Evolutionary conservation across 1,140 invertebrate species (phyloP).

Genomic region (Laodelphax striatellus): DNA sequence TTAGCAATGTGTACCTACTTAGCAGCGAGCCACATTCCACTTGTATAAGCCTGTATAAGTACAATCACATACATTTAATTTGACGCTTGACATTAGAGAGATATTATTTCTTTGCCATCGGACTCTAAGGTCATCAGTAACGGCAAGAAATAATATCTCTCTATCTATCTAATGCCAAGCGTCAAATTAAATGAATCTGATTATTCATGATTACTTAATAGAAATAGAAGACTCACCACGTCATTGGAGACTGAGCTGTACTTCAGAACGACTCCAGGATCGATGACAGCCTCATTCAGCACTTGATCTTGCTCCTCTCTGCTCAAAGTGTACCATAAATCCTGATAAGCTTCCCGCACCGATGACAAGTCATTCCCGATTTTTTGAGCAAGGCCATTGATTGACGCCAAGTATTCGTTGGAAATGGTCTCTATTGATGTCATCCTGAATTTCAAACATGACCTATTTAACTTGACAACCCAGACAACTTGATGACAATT

Average conservation of each 20-base stretch:
- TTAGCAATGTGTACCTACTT: too few species aligned
- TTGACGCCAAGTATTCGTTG: constrained; percentile 54
- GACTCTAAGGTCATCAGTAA: too few species aligned
- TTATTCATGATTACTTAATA: background rate
- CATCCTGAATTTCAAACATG: background rate
- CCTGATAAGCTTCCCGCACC: constrained; percentile 53
- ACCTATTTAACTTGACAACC: too few species aligned
- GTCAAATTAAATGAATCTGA: too few species aligned
- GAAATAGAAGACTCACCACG: background rate
- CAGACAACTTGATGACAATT: too few species aligned
- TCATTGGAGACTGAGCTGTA: constrained; percentile 32
- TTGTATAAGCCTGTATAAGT: too few species aligned
- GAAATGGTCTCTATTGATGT: constrained; percentile 31
- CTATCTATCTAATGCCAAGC: too few species aligned
- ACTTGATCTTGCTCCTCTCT: constrained; percentile 57
- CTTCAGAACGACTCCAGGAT: constrained; percentile 54
- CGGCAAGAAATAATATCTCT: too few species aligned
- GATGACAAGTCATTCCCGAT: constrained; percentile 54
- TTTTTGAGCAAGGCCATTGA: constrained; percentile 53
- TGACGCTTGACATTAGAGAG: too few species aligned
- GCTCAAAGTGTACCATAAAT: constrained; percentile 52
- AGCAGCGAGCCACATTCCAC: too few species aligned
- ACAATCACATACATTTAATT: too few species aligned
- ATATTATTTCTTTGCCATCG: too few species aligned
- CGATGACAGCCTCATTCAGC: constrained; percentile 61